These are phyloP conservation scores for Pseudopipra pipra DNA, from an alignment of 2,113 vertebrate species.

Conservation along the genomic window DNA sequence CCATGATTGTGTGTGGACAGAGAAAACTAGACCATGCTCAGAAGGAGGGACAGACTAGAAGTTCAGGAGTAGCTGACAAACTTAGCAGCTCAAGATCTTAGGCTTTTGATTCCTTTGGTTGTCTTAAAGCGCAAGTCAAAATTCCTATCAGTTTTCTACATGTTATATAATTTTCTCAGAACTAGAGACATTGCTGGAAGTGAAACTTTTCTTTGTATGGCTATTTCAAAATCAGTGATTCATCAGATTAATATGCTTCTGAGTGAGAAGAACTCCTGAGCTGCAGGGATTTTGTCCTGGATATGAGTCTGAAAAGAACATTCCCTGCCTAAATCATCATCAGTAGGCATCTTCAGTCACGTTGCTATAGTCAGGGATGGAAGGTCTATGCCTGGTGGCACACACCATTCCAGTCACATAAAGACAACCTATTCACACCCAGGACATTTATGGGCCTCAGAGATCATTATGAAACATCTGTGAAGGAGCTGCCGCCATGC, in stretches of 20 bases:
- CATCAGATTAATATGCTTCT: background rate
- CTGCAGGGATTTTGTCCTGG: background rate
- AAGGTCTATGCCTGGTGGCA: background rate
- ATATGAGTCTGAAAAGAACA: background rate
- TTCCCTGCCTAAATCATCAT: background rate
- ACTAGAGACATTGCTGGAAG: background rate
- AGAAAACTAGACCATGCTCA: background rate
- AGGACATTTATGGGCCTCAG: background rate
- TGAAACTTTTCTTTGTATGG: background rate
- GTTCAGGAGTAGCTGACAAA: background rate
- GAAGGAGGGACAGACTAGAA: background rate
- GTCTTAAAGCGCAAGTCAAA: background rate
- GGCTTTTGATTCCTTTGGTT: background rate
- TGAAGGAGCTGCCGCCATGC: background rate
- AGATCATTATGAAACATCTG: background rate
- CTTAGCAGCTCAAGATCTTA: background rate
- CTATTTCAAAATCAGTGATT: background rate
- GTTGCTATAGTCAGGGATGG: background rate
- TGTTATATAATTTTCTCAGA: background rate
- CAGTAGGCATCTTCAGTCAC: background rate
- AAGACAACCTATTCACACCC: background rate
- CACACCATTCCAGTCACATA: background rate
- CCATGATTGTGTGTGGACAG: background rate
- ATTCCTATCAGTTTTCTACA: background rate
- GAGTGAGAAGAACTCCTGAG: background rate